Percentiles rank a stretch among this genome's conserved stretches.
These are phyloP conservation scores for Petrocephalus schoutedeni DNA, from an alignment of 2,797 vertebrate species.

Conservation along the genomic window DNA sequence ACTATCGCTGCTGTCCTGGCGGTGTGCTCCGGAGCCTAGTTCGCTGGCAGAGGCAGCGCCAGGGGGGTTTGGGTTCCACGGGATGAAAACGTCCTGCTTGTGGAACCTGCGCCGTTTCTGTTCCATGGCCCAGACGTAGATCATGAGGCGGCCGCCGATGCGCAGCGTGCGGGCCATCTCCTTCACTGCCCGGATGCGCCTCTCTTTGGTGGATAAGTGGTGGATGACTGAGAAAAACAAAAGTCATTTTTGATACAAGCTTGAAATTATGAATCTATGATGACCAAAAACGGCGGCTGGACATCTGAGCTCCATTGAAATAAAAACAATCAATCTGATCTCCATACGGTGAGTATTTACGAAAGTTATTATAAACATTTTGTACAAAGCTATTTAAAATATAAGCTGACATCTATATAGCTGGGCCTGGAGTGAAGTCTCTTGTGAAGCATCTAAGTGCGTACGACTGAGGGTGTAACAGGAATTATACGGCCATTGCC, in stretches of 20 bases:
- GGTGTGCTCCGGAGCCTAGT: conserved; percentile 42
- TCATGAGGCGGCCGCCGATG: conserved; percentile 73
- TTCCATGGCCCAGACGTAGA: conserved; percentile 75
- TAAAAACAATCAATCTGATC: background rate
- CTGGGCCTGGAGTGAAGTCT: background rate
- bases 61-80: conserved; percentile 66
- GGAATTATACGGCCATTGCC: background rate
- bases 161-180: conserved; percentile 71
- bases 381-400: background rate
- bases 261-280: background rate
- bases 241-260: background rate
- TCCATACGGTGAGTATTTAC: background rate
- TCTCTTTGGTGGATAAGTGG: conserved; percentile 72
- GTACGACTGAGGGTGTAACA: background rate
- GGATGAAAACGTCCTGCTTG: conserved; percentile 75
- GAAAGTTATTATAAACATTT: background rate
- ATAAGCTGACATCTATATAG: background rate
- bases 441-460: background rate
- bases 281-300: background rate
- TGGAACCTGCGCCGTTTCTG: conserved; percentile 72
- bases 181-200: conserved; percentile 63
- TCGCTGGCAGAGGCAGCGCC: conserved; percentile 39
- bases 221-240: conserved; percentile 57
- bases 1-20: conserved; percentile 39
- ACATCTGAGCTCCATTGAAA: background rate